phyloP scores from a whole-genome alignment of 2,797 vertebrate genomes.

The Muscicapa striata region DNA sequence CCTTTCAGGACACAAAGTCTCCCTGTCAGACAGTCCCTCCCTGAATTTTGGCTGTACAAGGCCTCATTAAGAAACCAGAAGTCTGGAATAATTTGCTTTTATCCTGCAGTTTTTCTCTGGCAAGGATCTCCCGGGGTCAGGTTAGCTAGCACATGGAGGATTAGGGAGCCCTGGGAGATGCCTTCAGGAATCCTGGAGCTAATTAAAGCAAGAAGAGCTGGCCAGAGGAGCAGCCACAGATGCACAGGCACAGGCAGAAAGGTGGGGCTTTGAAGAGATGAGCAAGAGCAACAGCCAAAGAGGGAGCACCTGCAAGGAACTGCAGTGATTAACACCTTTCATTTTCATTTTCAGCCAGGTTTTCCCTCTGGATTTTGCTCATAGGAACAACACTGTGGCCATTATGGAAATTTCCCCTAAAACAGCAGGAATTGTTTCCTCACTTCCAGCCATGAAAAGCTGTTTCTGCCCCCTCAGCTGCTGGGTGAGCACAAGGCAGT shows the following conservation, averaged over 20 bases:
- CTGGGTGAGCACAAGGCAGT: background rate
- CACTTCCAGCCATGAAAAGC: background rate
- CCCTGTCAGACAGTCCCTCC: background rate
- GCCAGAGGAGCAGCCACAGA: background rate
- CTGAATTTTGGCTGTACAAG: background rate
- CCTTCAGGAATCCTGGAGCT: conserved; percentile 12
- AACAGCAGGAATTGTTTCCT: background rate
- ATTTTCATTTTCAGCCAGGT: background rate
- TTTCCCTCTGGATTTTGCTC: background rate
- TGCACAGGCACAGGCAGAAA: background rate
- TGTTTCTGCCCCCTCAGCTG: background rate
- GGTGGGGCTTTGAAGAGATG: background rate
- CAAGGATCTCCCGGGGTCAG: background rate
- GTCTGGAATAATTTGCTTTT: conserved; percentile 25
- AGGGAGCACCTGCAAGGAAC: background rate
- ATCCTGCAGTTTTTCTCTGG: conserved; percentile 19
- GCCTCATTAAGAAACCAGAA: conserved; percentile 27
- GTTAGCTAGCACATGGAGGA: conserved; percentile 13
- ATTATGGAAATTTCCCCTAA: background rate
- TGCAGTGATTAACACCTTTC: background rate
- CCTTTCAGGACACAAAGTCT: background rate
- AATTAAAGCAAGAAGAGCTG: conserved; percentile 14
- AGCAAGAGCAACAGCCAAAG: background rate
- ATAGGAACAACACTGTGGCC: background rate
- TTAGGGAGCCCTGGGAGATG: background rate